Base-by-base conservation (phyloP, 2,797 vertebrate species). In the Varecia variegata region DNA sequence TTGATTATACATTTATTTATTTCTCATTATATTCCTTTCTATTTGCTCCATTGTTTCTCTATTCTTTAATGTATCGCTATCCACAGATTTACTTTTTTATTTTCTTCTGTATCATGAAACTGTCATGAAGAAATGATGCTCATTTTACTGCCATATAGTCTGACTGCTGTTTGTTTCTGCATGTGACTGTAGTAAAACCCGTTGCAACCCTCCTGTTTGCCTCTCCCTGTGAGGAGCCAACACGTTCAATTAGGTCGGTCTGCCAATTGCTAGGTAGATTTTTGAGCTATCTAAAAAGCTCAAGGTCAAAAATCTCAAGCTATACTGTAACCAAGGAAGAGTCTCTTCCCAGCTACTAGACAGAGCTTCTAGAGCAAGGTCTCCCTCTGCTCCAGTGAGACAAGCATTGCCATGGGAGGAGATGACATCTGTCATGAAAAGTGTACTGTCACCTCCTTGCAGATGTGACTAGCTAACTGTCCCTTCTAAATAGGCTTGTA, bases 1-100 rank as follows among this genome's bases (percentile, higher is more conserved):
- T 93, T 95, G 79, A 92, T 84, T 80, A 54, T 88, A 92, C 52
- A 74, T 77, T 90, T 89, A 79, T 90, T 1, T 91, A 35, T 65
- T 94, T 92, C 35, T 96, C 65, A 74, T 74, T 38, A 40, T 81
- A n/a, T 70, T 87, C 60, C 35, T 86, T 85, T 67, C 50, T 45
- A 12, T 87, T 58, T 88, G 45, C 65, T 65, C 32, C 82, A 17
- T 84, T 95, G 50, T 95, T 80, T 82, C 43, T 96, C 50, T 86
- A 3, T 67, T 91, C 47, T 54, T 90, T 83, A 68, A 45, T 25
- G 18, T 38, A 20, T 50, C 5, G 1, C 35, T 32, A 40, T 67
- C 68, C 47, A 88, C 47, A 90, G 82, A 86, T 73, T 73, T 20
- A 52, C 3, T 58, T 89, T 25, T 50, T 94, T 87, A 68, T 68